These are phyloP conservation scores for Sphenodon punctatus DNA, from an alignment of 2,797 vertebrate species.

Conservation along the genomic window DNA sequence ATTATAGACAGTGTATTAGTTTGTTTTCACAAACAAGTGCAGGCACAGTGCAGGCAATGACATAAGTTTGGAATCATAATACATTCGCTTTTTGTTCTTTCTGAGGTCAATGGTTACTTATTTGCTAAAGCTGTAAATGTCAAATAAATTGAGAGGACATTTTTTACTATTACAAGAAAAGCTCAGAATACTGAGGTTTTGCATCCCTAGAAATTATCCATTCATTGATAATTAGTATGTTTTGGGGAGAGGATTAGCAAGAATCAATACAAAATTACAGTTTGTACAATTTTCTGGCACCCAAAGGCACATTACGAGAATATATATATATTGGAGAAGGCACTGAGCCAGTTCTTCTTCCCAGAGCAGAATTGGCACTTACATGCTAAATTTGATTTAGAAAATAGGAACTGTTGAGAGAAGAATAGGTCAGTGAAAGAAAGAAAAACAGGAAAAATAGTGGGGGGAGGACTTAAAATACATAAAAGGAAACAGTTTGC, in stretches of 20 bases:
- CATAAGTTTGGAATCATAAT: neutral
- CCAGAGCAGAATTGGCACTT: neutral
- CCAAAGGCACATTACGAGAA: conserved; percentile 23
- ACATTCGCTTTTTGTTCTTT: neutral
- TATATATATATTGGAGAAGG: neutral
- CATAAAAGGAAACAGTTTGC: neutral
- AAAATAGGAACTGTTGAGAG: neutral
- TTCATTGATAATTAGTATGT: conserved; percentile 36
- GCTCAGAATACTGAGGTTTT: neutral
- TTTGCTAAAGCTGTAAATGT: conserved; percentile 33
- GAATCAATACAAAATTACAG: conserved; percentile 18
- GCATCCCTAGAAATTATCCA: neutral
- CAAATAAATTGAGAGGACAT: conserved; percentile 12
- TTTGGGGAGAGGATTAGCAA: conserved; percentile 11
- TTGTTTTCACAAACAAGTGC: conserved; percentile 32
- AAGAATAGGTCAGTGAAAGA: neutral
- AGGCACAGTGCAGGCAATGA: conserved; percentile 25
- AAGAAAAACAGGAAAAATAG: neutral
- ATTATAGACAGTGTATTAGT: conserved; percentile 10
- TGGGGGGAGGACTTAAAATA: neutral
- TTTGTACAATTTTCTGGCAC: neutral
- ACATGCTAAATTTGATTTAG: neutral
- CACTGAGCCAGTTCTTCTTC: neutral
- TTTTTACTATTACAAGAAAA: conserved; percentile 31
- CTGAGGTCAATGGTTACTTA: conserved; percentile 7